Base-by-base conservation (phyloP, 2,797 vertebrate genomes). In the Cryptoprocta ferox region DNA sequence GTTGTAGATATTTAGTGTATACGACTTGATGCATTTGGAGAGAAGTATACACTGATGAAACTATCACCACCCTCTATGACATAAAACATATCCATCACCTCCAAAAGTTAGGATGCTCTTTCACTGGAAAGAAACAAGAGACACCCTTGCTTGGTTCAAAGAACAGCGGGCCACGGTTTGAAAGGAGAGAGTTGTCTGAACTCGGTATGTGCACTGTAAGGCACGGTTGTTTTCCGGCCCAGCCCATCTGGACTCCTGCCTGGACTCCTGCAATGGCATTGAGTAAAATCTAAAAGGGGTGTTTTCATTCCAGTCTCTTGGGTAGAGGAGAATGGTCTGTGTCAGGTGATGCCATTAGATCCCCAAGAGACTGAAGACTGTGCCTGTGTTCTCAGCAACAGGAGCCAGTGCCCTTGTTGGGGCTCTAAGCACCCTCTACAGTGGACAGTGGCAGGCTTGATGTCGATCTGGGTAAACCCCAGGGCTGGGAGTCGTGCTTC, bases 211-310 rank as follows among this genome's bases (percentile, higher is more conserved):
- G 45, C 26, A 10, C 59, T 75, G 1, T 39, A 45, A 71, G 56
- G 56, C 56, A 59, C 21, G 3, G 56, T 59, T 81, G n/a, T 83
- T 32, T 14, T 89, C 48, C 61, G 56, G 45, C 8, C 5, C 63
- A 86, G 19, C 5, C 42, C 21, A 39, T 39, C 18, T 75, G 68
- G 63, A 78, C 63, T 94, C 56, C 16, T 83, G 53, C 45, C 35
- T 59, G 93, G 71, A 94, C 39, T 68, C 91, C 35, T 90, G 37
- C 19, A 76, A 63, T 63, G 89, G n/a, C 9, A 45, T 24, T 59
- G 75, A 68, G 14, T 26, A 28, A 92, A 95, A 92, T 37, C 80
- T 93, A n/a, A 96, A 96, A 78, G 53, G 59, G 16, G 32, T 70
- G 4, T 73, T 94, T 84, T 76, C 45, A 73, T 59, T 70, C 45